phyloP scores from a whole-genome alignment of 2,888 invertebrate species.

The Ariolimax columbianus region DNA sequence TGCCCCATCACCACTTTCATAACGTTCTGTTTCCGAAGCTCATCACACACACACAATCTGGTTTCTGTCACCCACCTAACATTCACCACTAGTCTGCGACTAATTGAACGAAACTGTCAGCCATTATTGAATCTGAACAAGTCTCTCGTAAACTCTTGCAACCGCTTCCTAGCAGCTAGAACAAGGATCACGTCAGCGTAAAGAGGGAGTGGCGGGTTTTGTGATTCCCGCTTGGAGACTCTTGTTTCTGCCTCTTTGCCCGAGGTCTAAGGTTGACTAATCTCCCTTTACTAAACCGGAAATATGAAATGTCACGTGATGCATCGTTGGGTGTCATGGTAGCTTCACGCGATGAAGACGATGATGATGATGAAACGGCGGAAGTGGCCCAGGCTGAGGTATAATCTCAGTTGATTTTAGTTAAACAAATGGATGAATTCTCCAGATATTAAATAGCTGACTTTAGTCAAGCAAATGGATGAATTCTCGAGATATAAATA shows the following conservation, averaged over 20 bases:
- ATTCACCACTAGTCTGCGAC: neutral
- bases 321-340: neutral
- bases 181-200: neutral
- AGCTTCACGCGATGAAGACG: neutral
- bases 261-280: constrained; percentile 28
- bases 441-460: too few species aligned
- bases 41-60: neutral
- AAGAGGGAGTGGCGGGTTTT: neutral
- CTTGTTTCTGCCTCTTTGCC: constrained; percentile 3
- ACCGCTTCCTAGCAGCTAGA: constrained; percentile 6
- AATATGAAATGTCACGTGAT: constrained; percentile 22
- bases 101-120: constrained; percentile 25
- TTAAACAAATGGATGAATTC: too few species aligned
- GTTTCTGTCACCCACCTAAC: neutral
- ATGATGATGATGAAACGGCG: neutral
- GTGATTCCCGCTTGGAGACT: neutral
- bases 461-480: too few species aligned
- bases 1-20: neutral
- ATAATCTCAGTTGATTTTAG: too few species aligned
- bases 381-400: neutral
- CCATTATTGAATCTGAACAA: constrained; percentile 26
- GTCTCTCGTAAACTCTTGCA: constrained; percentile 10
- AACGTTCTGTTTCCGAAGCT: constrained; percentile 1
- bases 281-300: neutral
- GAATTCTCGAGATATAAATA: too few species aligned